Conservation (phyloP, 1,140 invertebrate genomes). For the Brevipalpus yothersi region DNA sequence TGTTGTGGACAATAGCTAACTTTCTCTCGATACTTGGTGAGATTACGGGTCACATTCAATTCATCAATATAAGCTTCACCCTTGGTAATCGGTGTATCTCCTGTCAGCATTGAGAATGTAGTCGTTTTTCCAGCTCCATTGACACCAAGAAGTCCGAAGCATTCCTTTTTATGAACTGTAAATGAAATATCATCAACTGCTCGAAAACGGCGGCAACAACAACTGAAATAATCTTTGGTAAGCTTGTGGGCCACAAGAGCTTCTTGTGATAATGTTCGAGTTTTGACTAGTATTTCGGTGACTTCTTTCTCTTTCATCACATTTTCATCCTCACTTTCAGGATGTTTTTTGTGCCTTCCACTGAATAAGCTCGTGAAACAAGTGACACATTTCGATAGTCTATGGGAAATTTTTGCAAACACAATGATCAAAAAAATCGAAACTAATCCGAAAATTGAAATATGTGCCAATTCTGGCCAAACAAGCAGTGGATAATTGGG, state of each 20-base stretch:
- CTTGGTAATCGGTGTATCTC: slow-evolving; percentile 17
- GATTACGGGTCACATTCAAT: slow-evolving; percentile 25
- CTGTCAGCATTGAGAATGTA: slow-evolving; percentile 19
- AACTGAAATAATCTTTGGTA: slow-evolving; percentile 8
- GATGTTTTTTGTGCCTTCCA: background rate
- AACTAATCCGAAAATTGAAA: slow-evolving; percentile 13
- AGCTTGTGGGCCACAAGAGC: slow-evolving; percentile 9
- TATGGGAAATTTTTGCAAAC: too few species aligned
- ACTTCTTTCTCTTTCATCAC: background rate
- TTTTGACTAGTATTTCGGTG: background rate
- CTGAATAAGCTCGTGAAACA: background rate
- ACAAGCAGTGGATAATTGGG: too few species aligned
- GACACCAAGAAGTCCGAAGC: slow-evolving; percentile 25
- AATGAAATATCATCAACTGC: slow-evolving; percentile 13
- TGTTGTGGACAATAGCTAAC: slow-evolving; percentile 32
- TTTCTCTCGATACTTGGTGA: slow-evolving; percentile 19
- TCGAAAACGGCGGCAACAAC: background rate
- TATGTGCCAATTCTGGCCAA: too few species aligned
- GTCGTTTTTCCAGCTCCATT: slow-evolving; percentile 22
- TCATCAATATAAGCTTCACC: slow-evolving; percentile 16
- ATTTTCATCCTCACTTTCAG: slow-evolving; percentile 4
- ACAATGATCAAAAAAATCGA: too few species aligned
- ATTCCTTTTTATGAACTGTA: slow-evolving; percentile 20
- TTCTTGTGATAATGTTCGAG: slow-evolving; percentile 1
- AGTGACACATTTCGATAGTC: too few species aligned